These are phyloP conservation scores for Heliopora coerulea DNA, from an alignment of 92 coral and sea anemone species.

Conservation along the genomic window DNA sequence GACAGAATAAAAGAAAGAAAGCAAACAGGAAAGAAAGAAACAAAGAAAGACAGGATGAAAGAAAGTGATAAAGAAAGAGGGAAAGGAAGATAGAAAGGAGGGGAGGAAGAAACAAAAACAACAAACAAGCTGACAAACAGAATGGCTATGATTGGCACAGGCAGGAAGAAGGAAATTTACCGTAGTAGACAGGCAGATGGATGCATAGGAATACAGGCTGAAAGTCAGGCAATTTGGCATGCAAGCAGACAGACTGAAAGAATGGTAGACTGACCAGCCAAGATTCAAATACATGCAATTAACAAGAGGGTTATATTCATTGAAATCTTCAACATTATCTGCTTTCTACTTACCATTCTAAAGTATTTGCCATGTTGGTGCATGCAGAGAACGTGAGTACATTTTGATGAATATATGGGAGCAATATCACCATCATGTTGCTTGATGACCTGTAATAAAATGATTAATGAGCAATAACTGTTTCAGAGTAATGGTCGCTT, in stretches of 20 bases:
- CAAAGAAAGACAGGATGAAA: too few species aligned
- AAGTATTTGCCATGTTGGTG: conserved; percentile 70
- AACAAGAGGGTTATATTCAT: too few species aligned
- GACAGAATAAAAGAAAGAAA: too few species aligned
- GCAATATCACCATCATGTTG: conserved; percentile 80
- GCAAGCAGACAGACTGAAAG: neutral
- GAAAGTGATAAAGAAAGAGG: too few species aligned
- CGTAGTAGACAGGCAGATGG: neutral
- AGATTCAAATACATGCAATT: too few species aligned
- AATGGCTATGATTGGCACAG: neutral
- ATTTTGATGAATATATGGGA: conserved; percentile 62
- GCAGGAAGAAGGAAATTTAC: neutral
- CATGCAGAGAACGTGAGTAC: conserved; percentile 78
- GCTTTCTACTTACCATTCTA: conserved; percentile 64
- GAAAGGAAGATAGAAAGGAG: too few species aligned
- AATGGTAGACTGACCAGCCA: neutral
- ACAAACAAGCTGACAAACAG: too few species aligned
- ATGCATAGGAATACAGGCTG: neutral
- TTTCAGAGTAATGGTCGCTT: neutral
- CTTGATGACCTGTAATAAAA: conserved; percentile 63
- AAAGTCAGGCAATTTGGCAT: neutral
- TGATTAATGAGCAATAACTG: neutral
- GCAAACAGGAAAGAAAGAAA: too few species aligned
- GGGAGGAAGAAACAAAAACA: too few species aligned
- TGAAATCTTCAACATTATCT: too few species aligned